Percentiles rank a stretch among this genome's conserved stretches.
Conservation (phyloP, 2,797 vertebrate species). For the Pteronotus mesoamericanus region DNA sequence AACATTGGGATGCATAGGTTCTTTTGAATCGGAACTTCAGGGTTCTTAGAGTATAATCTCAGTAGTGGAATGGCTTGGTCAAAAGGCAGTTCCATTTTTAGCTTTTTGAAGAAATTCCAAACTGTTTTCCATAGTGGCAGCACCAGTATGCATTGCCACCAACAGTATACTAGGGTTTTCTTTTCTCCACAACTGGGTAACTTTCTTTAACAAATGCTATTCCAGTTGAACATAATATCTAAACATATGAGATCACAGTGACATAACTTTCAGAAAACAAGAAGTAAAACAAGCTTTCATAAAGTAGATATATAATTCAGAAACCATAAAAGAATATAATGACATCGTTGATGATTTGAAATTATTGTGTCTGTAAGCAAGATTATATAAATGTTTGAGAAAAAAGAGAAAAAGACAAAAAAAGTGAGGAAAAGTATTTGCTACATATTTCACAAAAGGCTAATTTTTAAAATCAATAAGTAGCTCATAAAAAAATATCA, state of each 20-base stretch:
- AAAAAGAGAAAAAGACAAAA: neutral
- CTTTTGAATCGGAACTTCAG: too few species aligned
- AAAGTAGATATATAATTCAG: neutral
- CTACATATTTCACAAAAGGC: neutral
- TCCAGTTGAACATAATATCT: neutral
- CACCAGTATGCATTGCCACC: too few species aligned
- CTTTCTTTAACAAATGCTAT: neutral
- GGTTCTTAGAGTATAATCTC: too few species aligned
- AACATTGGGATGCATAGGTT: too few species aligned
- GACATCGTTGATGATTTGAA: neutral
- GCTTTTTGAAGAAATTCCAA: too few species aligned
- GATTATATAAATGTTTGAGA: neutral
- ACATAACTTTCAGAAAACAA: neutral
- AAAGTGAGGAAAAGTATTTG: neutral
- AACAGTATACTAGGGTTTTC: too few species aligned
- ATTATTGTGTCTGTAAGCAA: neutral
- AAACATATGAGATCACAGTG: neutral
- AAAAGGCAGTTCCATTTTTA: too few species aligned
- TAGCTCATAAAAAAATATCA: neutral
- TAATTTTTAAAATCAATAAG: neutral
- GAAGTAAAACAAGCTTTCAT: neutral
- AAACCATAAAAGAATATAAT: neutral
- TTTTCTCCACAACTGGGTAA: too few species aligned
- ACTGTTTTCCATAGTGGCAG: too few species aligned
- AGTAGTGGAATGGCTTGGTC: too few species aligned